A percentile compares a stretch with the other conserved stretches of the same genome.
Evolutionary conservation across 2,888 invertebrate species (phyloP).

Genomic region (Philhelius pedissequus): DNA sequence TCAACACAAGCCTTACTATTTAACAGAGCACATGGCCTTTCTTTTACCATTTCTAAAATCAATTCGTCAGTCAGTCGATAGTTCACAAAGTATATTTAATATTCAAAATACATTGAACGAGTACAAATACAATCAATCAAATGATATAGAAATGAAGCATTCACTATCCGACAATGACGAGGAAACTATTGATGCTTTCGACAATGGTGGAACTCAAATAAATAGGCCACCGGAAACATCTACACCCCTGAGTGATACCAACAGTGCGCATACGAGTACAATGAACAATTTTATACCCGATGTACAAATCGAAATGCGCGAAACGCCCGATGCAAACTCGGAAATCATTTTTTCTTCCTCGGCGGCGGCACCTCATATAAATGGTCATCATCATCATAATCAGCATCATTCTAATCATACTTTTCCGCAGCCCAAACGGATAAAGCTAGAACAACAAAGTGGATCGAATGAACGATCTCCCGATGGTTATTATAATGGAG

Average conservation of each 20-base stretch:
- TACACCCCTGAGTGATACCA: slow-evolving; percentile 75
- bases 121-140: slow-evolving; percentile 45
- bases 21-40: slow-evolving; percentile 79
- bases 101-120: slow-evolving; percentile 37
- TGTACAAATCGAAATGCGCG: slow-evolving; percentile 65
- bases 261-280: slow-evolving; percentile 74
- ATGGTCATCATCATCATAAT: slow-evolving; percentile 55
- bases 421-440: slow-evolving; percentile 72
- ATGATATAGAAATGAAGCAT: slow-evolving; percentile 73
- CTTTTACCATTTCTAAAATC: slow-evolving; percentile 78
- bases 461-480: slow-evolving; percentile 71
- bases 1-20: slow-evolving; percentile 79
- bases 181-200: slow-evolving; percentile 76
- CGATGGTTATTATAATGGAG: slow-evolving; percentile 64
- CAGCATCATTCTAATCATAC: slow-evolving; percentile 64
- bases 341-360: slow-evolving; percentile 51
- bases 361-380: slow-evolving; percentile 11
- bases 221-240: slow-evolving; percentile 60
- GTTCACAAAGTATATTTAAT: slow-evolving; percentile 71
- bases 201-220: slow-evolving; percentile 69
- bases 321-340: slow-evolving; percentile 64
- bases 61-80: slow-evolving; percentile 74
- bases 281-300: slow-evolving; percentile 74
- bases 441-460: slow-evolving; percentile 74
- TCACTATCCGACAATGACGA: slow-evolving; percentile 77